Base-by-base conservation (phyloP, 1,140 invertebrate species). In the Penaeus vannamei region DNA sequence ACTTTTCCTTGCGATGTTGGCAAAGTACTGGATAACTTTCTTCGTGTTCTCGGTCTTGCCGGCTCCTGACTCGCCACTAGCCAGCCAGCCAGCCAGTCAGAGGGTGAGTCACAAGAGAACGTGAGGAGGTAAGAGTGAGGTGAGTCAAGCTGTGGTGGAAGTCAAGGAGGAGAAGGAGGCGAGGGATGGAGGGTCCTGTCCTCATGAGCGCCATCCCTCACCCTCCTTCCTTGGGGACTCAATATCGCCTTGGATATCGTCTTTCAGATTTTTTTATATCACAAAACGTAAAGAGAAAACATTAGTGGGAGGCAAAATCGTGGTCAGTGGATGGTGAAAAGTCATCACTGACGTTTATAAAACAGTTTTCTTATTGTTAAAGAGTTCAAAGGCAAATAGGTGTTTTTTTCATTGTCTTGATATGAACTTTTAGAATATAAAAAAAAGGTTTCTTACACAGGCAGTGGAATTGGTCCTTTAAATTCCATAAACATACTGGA, bases 1-100 rank as follows among this genome's bases (percentile, higher is more conserved):
- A 61, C 42, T 62, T 84, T 66, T 84, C 53, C 81, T 66, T 19
- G 94, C 95, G 82, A 95, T 94, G 85, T 93, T 93, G 84, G 95
- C 95, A 92, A 96, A 95, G 92, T 96, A 95, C 84, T 94, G 93
- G 93, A 95, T 95, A 82, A 96, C 95, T 92, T 96, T 96, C 92
- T 95, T 95, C 53, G 95, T 95, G 92, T 95, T 95, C 92, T 95
- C 95, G 89, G 95, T 95, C 92, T 95, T 95, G 89, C 95, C 95
- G 79, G 95, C 95, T 87, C 95, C 95, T 88, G 94, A 95, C 92
- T 95, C 95, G 90, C 95, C 95, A 90, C 90, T 91, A 90, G n/a
- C 46, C 23, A 69, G 36, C 53, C 53, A 53, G 17, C 53, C 53
- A 53, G 53, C 17, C 53, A 53, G 36, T 26, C n/a, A 36, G 32